phyloP scores from a whole-genome alignment of 2,113 vertebrate genomes.

The Electrona antarctica region DNA sequence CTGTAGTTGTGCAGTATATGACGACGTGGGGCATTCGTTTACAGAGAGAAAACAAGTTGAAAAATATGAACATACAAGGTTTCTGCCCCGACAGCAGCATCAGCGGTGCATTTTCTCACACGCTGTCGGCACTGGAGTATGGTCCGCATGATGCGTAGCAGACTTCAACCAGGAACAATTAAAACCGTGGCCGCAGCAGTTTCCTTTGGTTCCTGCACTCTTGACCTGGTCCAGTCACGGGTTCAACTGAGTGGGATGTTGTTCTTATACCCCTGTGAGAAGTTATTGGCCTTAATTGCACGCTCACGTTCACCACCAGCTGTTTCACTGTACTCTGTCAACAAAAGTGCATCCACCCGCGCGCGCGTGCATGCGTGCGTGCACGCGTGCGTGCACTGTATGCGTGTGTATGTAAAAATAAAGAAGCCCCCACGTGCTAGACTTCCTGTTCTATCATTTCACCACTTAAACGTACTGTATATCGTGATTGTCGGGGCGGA shows the following conservation, averaged over 20 bases:
- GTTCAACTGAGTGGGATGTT: conserved; percentile 43
- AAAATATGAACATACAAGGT: no score
- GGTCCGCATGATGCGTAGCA: neutral
- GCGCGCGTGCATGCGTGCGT: no score
- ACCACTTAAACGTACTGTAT: no score
- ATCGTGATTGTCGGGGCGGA: no score
- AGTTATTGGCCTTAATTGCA: conserved; percentile 42
- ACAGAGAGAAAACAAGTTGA: neutral
- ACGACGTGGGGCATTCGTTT: no score
- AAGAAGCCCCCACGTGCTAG: no score
- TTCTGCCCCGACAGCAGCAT: no score
- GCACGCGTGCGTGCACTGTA: no score
- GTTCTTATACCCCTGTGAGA: conserved; percentile 45
- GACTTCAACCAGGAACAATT: neutral
- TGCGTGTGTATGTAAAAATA: no score
- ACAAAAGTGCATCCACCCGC: neutral
- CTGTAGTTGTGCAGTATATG: no score
- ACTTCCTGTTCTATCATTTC: no score
- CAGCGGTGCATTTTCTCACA: neutral
- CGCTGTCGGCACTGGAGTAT: neutral
- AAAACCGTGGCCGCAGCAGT: neutral
- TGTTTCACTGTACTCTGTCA: conserved; percentile 47
- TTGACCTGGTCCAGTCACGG: conserved; percentile 33
- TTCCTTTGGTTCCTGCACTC: conserved; percentile 26
- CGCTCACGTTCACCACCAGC: conserved; percentile 40